Percentiles rank a stretch among this genome's conserved stretches.
Conservation (phyloP, 2,888 invertebrate species). For the Alsophila aescularia region DNA sequence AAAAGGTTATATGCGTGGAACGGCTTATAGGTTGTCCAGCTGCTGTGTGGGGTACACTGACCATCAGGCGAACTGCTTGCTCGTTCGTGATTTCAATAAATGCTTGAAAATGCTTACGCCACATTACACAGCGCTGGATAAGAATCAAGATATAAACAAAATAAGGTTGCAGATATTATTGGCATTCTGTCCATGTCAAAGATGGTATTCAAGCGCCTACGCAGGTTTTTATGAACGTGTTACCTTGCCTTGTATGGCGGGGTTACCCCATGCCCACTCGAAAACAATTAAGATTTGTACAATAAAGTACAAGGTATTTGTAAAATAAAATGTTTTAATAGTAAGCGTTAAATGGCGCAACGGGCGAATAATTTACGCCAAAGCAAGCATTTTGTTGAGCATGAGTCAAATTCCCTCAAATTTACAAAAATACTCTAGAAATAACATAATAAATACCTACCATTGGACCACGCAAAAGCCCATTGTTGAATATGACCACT, state of each 20-base stretch:
- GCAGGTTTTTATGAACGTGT: constrained; percentile 17
- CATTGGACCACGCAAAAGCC: constrained; percentile 4
- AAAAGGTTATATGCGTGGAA: no score
- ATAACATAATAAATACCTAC: not conserved
- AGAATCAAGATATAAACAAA: not conserved
- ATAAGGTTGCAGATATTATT: constrained; percentile 12
- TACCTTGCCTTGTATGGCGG: constrained; percentile 14
- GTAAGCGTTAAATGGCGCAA: no score
- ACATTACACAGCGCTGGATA: no score
- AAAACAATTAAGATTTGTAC: constrained; percentile 20
- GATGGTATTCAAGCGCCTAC: constrained; percentile 15
- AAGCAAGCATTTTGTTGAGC: no score
- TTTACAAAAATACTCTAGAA: not conserved
- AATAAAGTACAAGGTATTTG: constrained; percentile 8
- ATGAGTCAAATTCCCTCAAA: constrained; percentile 6
- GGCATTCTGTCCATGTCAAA: constrained; percentile 17
- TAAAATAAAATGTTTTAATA: not conserved
- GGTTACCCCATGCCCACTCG: constrained; percentile 17
- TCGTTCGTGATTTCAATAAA: no score
- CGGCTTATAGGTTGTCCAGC: no score
- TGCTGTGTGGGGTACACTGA: no score
- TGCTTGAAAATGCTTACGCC: no score
- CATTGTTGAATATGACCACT: not conserved
- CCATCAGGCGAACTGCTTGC: no score
- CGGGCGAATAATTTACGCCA: no score